A percentile compares a stretch with the other conserved stretches of the same genome.
These are phyloP conservation scores for Trigoniulus corallinus DNA, from an alignment of 1,140 invertebrate species.

Conservation along the genomic window DNA sequence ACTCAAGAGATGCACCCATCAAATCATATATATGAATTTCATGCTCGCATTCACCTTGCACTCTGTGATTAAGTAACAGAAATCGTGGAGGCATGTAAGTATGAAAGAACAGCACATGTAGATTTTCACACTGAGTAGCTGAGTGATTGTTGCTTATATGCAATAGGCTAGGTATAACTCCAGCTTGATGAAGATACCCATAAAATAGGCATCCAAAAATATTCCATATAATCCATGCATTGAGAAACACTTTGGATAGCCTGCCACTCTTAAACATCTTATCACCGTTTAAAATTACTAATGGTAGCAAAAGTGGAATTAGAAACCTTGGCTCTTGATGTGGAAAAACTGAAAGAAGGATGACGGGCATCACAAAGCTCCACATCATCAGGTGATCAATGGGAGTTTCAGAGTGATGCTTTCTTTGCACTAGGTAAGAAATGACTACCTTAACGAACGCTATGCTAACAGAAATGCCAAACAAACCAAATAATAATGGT, in stretches of 20 bases:
- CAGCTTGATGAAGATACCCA: slow-evolving; percentile 74
- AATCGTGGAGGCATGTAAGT: no score
- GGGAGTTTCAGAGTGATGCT: slow-evolving; percentile 47
- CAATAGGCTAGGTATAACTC: no score
- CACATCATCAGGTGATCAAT: slow-evolving; percentile 47
- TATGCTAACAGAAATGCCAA: slow-evolving; percentile 44
- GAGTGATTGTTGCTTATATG: no score
- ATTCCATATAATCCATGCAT: slow-evolving; percentile 52
- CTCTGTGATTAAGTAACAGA: no score
- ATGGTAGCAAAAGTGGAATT: slow-evolving; percentile 57
- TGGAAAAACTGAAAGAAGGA: slow-evolving; percentile 59
- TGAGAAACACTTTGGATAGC: slow-evolving; percentile 23
- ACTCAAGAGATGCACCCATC: no score
- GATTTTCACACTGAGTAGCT: no score
- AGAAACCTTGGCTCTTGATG: slow-evolving; percentile 87
- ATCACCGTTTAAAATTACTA: slow-evolving; percentile 47
- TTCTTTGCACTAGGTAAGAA: slow-evolving; percentile 27
- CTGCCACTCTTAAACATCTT: no score
- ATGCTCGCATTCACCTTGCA: no score
- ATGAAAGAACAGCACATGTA: no score
- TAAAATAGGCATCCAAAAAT: slow-evolving; percentile 52
- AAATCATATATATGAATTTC: no score
- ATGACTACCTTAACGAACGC: slow-evolving; percentile 38
- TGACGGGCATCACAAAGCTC: slow-evolving; percentile 52
- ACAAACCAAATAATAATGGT: slow-evolving; percentile 62